Evolutionary conservation across 2,797 vertebrate species (phyloP).

Genomic region (Acanthornis magna): DNA sequence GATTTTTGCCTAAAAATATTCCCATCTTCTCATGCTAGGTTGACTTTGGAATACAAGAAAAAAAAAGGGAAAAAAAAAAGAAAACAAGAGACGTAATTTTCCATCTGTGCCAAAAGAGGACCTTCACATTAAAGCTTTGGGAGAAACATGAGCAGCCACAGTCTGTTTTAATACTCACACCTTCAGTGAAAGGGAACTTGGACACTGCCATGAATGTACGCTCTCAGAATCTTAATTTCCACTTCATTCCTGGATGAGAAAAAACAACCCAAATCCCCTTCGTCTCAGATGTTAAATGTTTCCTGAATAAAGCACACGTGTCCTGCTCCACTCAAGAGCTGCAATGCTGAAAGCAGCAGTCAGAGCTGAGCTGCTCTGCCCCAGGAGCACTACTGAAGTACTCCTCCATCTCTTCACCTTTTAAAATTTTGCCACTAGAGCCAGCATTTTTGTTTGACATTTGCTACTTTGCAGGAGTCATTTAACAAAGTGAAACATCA

Average conservation of each 20-base stretch:
- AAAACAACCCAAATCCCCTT: neutral
- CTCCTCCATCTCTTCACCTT: neutral
- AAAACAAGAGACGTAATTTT: neutral
- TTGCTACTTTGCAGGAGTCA: neutral
- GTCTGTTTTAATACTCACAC: neutral
- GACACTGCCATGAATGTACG: rapidly evolving
- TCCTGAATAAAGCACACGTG: rapidly evolving
- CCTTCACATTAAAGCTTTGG: neutral
- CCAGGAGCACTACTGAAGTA: neutral
- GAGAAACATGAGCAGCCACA: neutral
- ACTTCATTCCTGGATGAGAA: neutral
- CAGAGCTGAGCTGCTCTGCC: neutral
- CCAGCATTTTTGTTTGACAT: neutral
- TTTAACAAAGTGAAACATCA: neutral
- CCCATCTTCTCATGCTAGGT: neutral
- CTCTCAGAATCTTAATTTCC: neutral
- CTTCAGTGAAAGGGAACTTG: neutral
- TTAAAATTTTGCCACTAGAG: neutral
- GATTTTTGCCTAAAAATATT: neutral
- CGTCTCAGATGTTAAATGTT: neutral
- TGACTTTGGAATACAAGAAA: neutral
- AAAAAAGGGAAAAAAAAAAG: neutral
- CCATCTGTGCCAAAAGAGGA: neutral
- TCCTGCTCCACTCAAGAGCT: neutral
- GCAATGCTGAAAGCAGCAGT: neutral